A percentile compares a stretch with the other conserved stretches of the same genome.
phyloP scores from a whole-genome alignment of 2,113 vertebrate genomes.

The Ibidorhyncha struthersii region DNA sequence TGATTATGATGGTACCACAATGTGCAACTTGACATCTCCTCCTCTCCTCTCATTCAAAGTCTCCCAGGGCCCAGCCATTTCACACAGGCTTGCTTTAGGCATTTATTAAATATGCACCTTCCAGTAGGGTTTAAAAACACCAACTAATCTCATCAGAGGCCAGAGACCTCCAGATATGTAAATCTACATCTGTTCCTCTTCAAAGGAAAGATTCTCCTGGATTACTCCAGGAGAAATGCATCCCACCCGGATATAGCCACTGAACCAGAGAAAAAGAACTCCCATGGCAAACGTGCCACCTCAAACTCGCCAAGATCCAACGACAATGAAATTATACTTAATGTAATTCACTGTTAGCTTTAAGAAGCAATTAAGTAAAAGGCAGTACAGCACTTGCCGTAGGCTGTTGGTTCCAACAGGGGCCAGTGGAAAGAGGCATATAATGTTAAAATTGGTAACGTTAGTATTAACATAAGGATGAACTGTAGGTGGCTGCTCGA shows the following conservation, averaged over 20 bases:
- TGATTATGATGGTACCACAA: slow-evolving; percentile 74
- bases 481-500: slow-evolving; percentile 70
- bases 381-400: slow-evolving; percentile 72
- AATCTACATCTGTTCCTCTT: slow-evolving; percentile 99
- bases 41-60: slow-evolving; percentile 82
- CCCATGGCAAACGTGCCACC: slow-evolving; percentile 78
- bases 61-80: slow-evolving; percentile 83
- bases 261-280: slow-evolving; percentile 80
- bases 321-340: slow-evolving; percentile 87
- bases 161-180: slow-evolving; percentile 98
- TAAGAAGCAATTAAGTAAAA: slow-evolving; percentile 82
- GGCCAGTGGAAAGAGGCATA: slow-evolving; percentile 71
- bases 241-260: slow-evolving; percentile 83
- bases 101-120: slow-evolving; percentile 99
- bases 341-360: slow-evolving; percentile 86
- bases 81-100: slow-evolving; percentile 90
- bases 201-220: slow-evolving; percentile 94
- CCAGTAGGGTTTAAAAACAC: slow-evolving; percentile 86
- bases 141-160: slow-evolving; percentile 98
- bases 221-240: slow-evolving; percentile 87
- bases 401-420: slow-evolving; percentile 77
- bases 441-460: slow-evolving; percentile 65
- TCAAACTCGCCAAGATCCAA: slow-evolving; percentile 81
- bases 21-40: slow-evolving; percentile 80
- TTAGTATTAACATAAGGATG: slow-evolving; percentile 72